phyloP scores from a whole-genome alignment of 2,888 invertebrate genomes.

The Drosophila emarginata region DNA sequence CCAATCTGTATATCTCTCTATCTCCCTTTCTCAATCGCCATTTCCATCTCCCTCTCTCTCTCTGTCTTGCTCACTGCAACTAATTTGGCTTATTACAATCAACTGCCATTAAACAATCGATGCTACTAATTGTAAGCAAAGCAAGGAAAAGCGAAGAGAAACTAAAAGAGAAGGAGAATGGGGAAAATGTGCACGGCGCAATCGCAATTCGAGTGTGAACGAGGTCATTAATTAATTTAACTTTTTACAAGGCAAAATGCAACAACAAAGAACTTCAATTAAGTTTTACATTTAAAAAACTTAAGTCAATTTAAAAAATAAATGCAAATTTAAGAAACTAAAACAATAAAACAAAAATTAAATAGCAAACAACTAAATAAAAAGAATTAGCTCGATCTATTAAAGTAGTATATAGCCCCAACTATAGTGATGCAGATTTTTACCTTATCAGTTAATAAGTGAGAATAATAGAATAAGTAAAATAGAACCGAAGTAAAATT shows the following conservation, averaged over 20 bases:
- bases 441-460: too few relatives aligned
- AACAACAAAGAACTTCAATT: conserved; percentile 28
- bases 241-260: conserved; percentile 46
- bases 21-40: not conserved
- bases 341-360: not conserved
- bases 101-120: conserved; percentile 69
- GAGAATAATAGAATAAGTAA: too few relatives aligned
- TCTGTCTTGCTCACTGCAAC: conserved; percentile 10
- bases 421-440: too few relatives aligned
- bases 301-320: not conserved
- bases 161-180: too few relatives aligned
- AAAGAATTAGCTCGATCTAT: too few relatives aligned
- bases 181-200: conserved; percentile 23
- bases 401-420: too few relatives aligned
- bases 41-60: not conserved
- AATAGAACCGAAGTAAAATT: too few relatives aligned
- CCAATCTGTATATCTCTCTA: conserved; percentile 1
- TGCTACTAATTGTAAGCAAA: conserved; percentile 60
- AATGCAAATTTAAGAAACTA: not conserved
- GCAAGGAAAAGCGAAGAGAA: conserved; percentile 14
- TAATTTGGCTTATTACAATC: conserved; percentile 75
- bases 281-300: conserved; percentile 6
- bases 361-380: too few relatives aligned
- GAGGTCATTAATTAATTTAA: conserved; percentile 65
- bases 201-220: conserved; percentile 44